A percentile compares a stretch with the other conserved stretches of the same genome.
Conservation (phyloP, 2,797 vertebrate species). For the Sebastes hopkinsi region DNA sequence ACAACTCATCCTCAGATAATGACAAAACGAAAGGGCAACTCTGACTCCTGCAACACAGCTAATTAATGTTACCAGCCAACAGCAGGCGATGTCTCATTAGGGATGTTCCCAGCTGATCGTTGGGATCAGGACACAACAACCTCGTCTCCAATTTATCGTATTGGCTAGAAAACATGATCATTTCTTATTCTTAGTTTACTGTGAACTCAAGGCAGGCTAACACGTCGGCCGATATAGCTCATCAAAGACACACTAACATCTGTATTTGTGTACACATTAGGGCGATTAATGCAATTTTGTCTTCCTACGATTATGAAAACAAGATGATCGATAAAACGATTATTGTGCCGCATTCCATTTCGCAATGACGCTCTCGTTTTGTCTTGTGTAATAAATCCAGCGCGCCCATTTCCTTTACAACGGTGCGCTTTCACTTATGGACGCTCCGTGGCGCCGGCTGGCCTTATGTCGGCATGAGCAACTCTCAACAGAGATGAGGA, state of each 20-base stretch:
- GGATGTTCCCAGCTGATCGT: neutral
- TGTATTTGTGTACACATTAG: too few relatives aligned
- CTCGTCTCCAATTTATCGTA: neutral
- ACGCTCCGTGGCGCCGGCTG: too few relatives aligned
- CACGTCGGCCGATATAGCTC: rapidly evolving
- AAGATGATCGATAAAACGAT: too few relatives aligned
- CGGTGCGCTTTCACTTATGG: too few relatives aligned
- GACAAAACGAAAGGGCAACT: neutral
- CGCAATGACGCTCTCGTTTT: too few relatives aligned
- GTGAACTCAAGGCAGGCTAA: neutral
- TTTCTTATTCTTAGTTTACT: neutral
- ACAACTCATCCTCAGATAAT: neutral
- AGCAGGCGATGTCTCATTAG: neutral
- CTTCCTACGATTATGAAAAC: too few relatives aligned
- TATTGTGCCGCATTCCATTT: too few relatives aligned
- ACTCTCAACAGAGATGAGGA: too few relatives aligned
- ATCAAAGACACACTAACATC: neutral
- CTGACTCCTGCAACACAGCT: neutral
- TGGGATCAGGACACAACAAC: neutral
- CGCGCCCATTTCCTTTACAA: too few relatives aligned
- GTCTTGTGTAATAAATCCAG: too few relatives aligned
- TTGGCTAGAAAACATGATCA: neutral
- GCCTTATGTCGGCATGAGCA: too few relatives aligned
- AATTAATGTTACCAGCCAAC: neutral
- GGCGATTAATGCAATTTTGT: too few relatives aligned